phyloP scores from a whole-genome alignment of 2,888 invertebrate genomes.

The Hoplodrina blanda region DNA sequence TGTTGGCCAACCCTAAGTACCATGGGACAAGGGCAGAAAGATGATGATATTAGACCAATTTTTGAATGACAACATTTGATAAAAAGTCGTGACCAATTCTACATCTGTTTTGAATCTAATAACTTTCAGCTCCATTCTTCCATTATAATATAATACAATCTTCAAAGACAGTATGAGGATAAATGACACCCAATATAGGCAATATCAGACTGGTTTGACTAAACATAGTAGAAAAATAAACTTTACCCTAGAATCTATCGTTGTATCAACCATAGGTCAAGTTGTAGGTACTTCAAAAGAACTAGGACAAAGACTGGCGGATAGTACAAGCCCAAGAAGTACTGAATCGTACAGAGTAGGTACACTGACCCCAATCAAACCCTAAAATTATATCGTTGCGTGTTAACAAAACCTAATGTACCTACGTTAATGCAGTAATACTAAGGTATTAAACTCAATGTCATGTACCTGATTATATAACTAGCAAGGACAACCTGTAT shows the following conservation, averaged over 20 bases:
- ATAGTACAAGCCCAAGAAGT: slow-evolving; percentile 19
- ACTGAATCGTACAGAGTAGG: slow-evolving; percentile 11
- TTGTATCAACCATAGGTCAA: slow-evolving; percentile 20
- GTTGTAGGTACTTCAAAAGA: slow-evolving; percentile 20
- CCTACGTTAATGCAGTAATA: slow-evolving; percentile 27
- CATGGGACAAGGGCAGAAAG: too few species aligned
- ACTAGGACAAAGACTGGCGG: slow-evolving; percentile 6
- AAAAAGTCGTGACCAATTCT: background rate
- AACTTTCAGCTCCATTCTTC: background rate
- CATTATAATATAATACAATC: background rate
- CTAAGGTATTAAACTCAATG: slow-evolving; percentile 35
- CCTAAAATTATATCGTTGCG: slow-evolving; percentile 52
- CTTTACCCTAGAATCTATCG: slow-evolving; percentile 2
- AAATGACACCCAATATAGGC: background rate
- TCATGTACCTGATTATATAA: slow-evolving; percentile 51
- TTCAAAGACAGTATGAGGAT: background rate
- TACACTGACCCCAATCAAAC: slow-evolving; percentile 44
- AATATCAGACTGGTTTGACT: slow-evolving; percentile 1
- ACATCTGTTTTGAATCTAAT: background rate
- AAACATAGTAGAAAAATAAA: slow-evolving; percentile 23
- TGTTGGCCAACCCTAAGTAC: too few species aligned
- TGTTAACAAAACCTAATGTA: slow-evolving; percentile 42
- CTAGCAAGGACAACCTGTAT: slow-evolving; percentile 43
- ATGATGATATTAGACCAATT: too few species aligned
- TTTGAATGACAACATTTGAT: too few species aligned